Percentiles rank a stretch among this genome's conserved stretches.
Evolutionary conservation across 2,888 invertebrate species (phyloP).

Genomic region (Quadroppia sp.): DNA sequence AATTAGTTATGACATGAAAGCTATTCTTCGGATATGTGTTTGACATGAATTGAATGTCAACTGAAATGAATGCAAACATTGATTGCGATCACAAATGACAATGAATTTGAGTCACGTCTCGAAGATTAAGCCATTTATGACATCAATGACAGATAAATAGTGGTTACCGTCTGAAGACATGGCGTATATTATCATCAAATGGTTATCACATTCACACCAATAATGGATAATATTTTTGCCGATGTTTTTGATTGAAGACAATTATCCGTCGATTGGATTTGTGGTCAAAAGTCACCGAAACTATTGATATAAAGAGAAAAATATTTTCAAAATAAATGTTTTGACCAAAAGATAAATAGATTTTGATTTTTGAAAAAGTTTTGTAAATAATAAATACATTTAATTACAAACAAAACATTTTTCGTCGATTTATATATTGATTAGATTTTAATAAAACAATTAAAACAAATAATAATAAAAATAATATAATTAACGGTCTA

Average conservation of each 20-base stretch:
- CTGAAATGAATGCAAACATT: neutral
- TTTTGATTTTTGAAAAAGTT: neutral
- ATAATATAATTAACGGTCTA: slow-evolving; percentile 25
- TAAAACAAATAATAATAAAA: neutral
- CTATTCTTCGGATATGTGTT: too few relatives aligned
- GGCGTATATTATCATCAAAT: neutral
- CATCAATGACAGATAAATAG: neutral
- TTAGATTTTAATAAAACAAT: neutral
- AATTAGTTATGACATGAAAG: too few relatives aligned
- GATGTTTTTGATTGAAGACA: neutral
- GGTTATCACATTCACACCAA: neutral
- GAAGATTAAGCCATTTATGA: neutral
- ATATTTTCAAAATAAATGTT: neutral
- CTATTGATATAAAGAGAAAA: neutral
- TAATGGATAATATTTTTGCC: neutral
- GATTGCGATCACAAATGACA: neutral
- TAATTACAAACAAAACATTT: too few relatives aligned
- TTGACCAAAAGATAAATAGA: neutral
- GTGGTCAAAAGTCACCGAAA: neutral
- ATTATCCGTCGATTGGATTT: neutral
- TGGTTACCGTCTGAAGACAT: slow-evolving; percentile 22
- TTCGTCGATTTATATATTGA: too few relatives aligned
- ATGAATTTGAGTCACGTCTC: neutral
- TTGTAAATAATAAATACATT: neutral
- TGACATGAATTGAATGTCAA: too few relatives aligned